These are phyloP conservation scores for Dendrophyllia cribrosa DNA, from an alignment of 64 coral and sea anemone genomes.

Conservation along the genomic window DNA sequence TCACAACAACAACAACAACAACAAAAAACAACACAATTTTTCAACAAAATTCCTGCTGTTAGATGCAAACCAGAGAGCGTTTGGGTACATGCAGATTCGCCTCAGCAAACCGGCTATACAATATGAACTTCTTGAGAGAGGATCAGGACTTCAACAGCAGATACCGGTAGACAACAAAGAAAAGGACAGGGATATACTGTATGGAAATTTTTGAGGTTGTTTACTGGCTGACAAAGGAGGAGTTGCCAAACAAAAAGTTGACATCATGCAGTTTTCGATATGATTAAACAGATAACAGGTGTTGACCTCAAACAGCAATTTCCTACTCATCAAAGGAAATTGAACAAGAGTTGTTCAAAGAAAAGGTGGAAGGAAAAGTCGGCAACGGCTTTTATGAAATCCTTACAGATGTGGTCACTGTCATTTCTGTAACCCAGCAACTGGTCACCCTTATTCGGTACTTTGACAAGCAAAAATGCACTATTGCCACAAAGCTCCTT, in stretches of 20 bases:
- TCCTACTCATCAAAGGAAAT: constrained; percentile 44
- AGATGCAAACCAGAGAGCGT: constrained; percentile 41
- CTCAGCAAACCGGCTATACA: constrained; percentile 42
- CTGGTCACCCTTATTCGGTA: constrained; percentile 45
- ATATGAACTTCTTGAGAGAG: constrained; percentile 33
- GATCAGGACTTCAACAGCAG: constrained; percentile 47
- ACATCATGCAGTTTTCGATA: constrained; percentile 35
- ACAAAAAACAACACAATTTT: not conserved
- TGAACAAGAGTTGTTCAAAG: constrained; percentile 44
- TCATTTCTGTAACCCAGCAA: constrained; percentile 5
- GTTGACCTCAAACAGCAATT: constrained; percentile 32
- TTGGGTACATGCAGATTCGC: constrained; percentile 45
- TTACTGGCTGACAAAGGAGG: constrained; percentile 31
- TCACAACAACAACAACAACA: constrained; percentile 40
- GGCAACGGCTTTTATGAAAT: constrained; percentile 47
- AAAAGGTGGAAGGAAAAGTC: constrained; percentile 13
- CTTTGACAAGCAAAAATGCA: constrained; percentile 45
- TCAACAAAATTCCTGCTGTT: constrained; percentile 23
- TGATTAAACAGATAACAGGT: constrained; percentile 39
- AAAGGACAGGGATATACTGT: constrained; percentile 43
- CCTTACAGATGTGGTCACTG: constrained; percentile 31
- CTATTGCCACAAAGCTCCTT: constrained; percentile 31
- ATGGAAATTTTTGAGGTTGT: constrained; percentile 46
- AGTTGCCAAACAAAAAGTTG: constrained; percentile 47
- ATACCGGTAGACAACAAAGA: constrained; percentile 13